Percentiles rank a stretch among this genome's conserved stretches.
These are phyloP conservation scores for Salvelinus alpinus DNA, from an alignment of 2,113 vertebrate genomes.

Conservation along the genomic window DNA sequence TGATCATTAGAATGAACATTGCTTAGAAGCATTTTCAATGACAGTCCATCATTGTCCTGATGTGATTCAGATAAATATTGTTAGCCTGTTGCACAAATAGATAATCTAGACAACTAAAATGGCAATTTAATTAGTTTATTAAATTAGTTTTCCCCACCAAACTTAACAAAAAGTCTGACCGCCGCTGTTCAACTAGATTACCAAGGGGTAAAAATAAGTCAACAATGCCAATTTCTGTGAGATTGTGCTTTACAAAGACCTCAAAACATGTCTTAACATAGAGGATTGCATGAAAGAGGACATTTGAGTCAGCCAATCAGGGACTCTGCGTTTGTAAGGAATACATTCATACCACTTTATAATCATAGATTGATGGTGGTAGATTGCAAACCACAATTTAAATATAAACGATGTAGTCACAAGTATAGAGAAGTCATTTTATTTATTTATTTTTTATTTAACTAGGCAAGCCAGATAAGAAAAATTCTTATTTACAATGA, in stretches of 20 bases:
- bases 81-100: neutral
- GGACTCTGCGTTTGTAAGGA: no score
- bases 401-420: neutral
- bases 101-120: conserved; percentile 5
- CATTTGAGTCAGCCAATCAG: no score
- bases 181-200: no score
- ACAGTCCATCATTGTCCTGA: neutral
- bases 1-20: neutral
- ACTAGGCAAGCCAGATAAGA: no score
- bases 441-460: no score
- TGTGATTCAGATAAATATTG: conserved; percentile 6
- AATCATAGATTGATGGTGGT: neutral
- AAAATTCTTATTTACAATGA: no score
- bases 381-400: neutral
- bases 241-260: no score
- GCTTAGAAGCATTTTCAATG: conserved; percentile 55
- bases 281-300: no score
- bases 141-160: neutral
- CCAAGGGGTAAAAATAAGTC: no score
- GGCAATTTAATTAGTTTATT: conserved; percentile 13
- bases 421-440: neutral
- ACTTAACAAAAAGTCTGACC: neutral
- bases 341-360: neutral
- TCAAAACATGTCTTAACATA: no score
- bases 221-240: neutral